Evolutionary conservation across 2,797 vertebrate genomes (phyloP), one percentile per base, ranked within the genome.

Genomic region (Argentina silus): DNA sequence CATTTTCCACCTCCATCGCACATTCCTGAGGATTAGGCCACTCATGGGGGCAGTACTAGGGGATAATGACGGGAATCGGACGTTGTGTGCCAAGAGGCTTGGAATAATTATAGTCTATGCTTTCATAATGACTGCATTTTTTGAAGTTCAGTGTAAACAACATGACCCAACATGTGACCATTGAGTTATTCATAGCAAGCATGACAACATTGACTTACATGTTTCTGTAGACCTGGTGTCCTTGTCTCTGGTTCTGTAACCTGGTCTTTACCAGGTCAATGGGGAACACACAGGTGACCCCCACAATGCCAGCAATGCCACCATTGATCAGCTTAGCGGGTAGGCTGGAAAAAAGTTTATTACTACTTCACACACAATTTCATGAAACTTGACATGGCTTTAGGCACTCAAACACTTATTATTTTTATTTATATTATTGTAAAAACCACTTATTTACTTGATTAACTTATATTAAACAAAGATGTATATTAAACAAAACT

Each of bases 281-380:
- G 74, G 95, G 95, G 77, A 96, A 96, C 47, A 96, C 94, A 50
- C 95, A 96, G 10, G 95, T 95, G 15, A 96, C 95, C 10, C 95
- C 95, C 77, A 95, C 94, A 36, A 96, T 91, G 62, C 95, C 95
- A 23, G 95, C 95, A 77, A 95, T 90, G n/a, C 95, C 95, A 3
- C 95, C 95, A 83, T 95, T 95, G 78, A 96, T 95, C 74, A 96
- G 94, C 71, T 96, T 96, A 72, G 95, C 95, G 21, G 95, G 95
- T 14, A 96, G 93, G 81, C 95, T 96, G 78, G 56, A 55, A 0
- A 0, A 62, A 5, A 55, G 66, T 50, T 12, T 14, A 2, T 5
- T 43, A 48, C 1, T 19, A 15, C 15, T 55, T 19, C 14, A 45
- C n/a, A 73, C 42, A 36, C 42, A 63, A 23, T 8, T 7, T 53